Evolutionary conservation across 92 coral and sea anemone genomes (phyloP).

Genomic region (Isaurus tuberculatus): DNA sequence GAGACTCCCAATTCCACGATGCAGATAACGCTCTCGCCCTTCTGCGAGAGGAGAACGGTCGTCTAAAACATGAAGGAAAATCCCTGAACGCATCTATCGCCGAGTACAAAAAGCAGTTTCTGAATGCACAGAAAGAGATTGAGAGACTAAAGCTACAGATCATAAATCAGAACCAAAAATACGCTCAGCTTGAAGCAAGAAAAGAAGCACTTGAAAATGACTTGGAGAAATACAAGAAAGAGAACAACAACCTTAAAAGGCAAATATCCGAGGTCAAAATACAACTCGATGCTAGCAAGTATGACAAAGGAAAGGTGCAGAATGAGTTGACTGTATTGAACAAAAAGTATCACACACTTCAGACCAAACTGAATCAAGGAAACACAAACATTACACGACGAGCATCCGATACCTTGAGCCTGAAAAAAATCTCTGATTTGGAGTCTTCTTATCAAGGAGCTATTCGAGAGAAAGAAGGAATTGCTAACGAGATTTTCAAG

Average conservation of each 20-base stretch:
- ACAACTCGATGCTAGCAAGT: slow-evolving; percentile 73
- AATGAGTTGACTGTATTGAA: slow-evolving; percentile 74
- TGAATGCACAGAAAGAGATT: slow-evolving; percentile 77
- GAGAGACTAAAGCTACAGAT: slow-evolving; percentile 71
- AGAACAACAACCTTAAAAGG: slow-evolving; percentile 56
- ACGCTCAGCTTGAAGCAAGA: slow-evolving; percentile 75
- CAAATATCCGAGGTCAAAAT: slow-evolving; percentile 73
- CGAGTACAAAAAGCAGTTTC: slow-evolving; percentile 67
- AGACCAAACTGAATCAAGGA: slow-evolving; percentile 72
- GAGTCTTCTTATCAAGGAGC: slow-evolving; percentile 79
- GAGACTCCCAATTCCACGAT: slow-evolving; percentile 60
- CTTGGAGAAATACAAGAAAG: slow-evolving; percentile 68
- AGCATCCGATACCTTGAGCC: slow-evolving; percentile 66
- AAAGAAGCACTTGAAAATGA: slow-evolving; percentile 75
- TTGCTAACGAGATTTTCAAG: slow-evolving; percentile 69
- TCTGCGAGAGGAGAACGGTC: slow-evolving; percentile 70
- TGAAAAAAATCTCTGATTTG: slow-evolving; percentile 74
- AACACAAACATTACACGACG: slow-evolving; percentile 55
- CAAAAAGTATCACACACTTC: slow-evolving; percentile 75
- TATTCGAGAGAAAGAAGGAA: slow-evolving; percentile 80
- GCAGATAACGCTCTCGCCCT: slow-evolving; percentile 55
- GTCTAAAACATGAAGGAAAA: slow-evolving; percentile 72
- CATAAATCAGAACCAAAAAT: slow-evolving; percentile 67
- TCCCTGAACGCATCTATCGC: slow-evolving; percentile 66
- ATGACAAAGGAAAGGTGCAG: slow-evolving; percentile 73